A percentile compares a stretch with the other conserved stretches of the same genome.
Conservation (phyloP, 1,140 invertebrate species). For the Geopemphigus sp. region DNA sequence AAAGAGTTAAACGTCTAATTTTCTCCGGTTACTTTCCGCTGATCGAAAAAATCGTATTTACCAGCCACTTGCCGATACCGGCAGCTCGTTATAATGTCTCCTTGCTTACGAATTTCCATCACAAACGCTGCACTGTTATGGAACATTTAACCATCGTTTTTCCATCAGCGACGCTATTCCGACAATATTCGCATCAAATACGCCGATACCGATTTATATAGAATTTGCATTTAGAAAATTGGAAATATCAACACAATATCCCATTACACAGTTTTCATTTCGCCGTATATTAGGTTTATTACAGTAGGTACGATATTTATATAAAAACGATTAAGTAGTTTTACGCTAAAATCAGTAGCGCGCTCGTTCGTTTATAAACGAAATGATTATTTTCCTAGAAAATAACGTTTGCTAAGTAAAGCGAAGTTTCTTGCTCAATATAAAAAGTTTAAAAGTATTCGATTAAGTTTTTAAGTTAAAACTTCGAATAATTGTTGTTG, state of each 20-base stretch:
- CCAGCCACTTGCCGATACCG: conserved; percentile 1
- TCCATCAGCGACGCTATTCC: not conserved
- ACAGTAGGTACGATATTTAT: too few relatives aligned
- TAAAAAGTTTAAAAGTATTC: too few relatives aligned
- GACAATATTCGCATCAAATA: not conserved
- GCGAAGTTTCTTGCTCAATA: too few relatives aligned
- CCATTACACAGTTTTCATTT: not conserved
- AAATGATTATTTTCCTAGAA: too few relatives aligned
- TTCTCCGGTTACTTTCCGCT: conserved; percentile 8
- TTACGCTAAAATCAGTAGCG: too few relatives aligned
- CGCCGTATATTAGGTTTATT: too few relatives aligned
- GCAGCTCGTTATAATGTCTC: not conserved
- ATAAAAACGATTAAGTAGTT: too few relatives aligned
- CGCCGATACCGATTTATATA: not conserved
- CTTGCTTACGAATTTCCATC: not conserved
- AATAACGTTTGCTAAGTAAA: too few relatives aligned
- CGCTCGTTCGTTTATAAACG: too few relatives aligned
- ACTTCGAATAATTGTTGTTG: too few relatives aligned
- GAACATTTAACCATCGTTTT: conserved; percentile 10
- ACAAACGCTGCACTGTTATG: not conserved
- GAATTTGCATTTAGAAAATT: not conserved
- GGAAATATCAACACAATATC: not conserved
- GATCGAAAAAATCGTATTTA: conserved; percentile 19
- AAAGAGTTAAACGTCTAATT: conserved; percentile 46
- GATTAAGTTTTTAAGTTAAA: too few relatives aligned